phyloP scores from a whole-genome alignment of 2,888 invertebrate genomes.

The Watsonalla cultraria region DNA sequence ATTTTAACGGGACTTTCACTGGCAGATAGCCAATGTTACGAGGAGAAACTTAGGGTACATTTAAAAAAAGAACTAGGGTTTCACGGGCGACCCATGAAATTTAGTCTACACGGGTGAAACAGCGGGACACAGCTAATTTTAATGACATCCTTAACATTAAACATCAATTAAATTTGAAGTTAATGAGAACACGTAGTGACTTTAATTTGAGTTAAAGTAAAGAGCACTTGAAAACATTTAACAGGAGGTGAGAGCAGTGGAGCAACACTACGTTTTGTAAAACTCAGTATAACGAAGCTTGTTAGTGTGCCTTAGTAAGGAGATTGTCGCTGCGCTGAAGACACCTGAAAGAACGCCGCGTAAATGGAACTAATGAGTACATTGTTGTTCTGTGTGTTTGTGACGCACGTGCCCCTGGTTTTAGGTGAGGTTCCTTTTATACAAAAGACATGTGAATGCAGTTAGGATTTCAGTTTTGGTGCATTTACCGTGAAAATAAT shows the following conservation, averaged over 20 bases:
- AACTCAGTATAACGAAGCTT: conserved; percentile 69
- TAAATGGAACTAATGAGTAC: conserved; percentile 73
- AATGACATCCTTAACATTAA: background rate
- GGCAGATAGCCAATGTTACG: no score
- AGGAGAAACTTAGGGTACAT: no score
- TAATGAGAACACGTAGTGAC: background rate
- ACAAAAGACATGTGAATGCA: no score
- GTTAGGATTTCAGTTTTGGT: no score
- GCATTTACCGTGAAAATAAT: no score
- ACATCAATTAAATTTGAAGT: background rate
- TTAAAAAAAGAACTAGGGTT: no score
- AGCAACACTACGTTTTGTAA: conserved; percentile 50
- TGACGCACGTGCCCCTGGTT: conserved; percentile 41
- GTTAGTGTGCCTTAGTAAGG: conserved; percentile 67
- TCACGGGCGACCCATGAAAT: no score
- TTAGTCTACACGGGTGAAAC: no score
- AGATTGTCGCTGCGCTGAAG: conserved; percentile 57
- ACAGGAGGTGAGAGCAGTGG: conserved; percentile 28
- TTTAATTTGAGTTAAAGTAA: conserved; percentile 22
- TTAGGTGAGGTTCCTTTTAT: conserved; percentile 42
- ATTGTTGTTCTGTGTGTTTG: conserved; percentile 57
- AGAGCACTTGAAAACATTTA: conserved; percentile 47
- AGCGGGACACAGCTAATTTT: background rate
- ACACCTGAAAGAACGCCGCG: conserved; percentile 49
- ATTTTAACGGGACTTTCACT: no score